Evolutionary conservation across 1,140 invertebrate genomes (phyloP).

Genomic region (Dufourea novaeangliae): DNA sequence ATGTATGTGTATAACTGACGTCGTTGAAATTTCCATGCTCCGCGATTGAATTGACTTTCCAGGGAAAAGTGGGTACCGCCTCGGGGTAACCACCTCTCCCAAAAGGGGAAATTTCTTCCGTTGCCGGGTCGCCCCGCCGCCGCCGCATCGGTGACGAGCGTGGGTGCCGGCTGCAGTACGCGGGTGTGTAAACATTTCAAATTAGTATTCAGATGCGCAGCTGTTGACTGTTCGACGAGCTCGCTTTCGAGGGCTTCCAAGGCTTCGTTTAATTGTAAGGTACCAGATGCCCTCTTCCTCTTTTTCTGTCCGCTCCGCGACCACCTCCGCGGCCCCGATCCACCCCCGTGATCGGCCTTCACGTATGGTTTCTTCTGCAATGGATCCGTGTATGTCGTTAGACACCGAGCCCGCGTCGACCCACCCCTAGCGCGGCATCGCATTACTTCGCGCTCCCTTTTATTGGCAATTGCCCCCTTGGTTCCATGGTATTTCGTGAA

Average conservation of each 20-base stretch:
- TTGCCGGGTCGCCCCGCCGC: conserved; percentile 11
- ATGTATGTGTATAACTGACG: too few relatives aligned
- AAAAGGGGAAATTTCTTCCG: conserved; percentile 21
- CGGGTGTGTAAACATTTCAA: conserved; percentile 79
- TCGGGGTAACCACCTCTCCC: neutral
- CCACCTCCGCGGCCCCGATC: conserved; percentile 25
- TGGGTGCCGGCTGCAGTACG: conserved; percentile 62
- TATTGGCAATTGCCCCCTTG: conserved; percentile 27
- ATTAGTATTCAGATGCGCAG: conserved; percentile 80
- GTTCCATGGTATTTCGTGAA: conserved; percentile 5
- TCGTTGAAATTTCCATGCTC: neutral
- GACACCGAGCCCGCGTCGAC: conserved; percentile 15
- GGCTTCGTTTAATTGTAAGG: conserved; percentile 80
- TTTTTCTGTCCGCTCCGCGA: conserved; percentile 30
- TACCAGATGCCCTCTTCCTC: conserved; percentile 75
- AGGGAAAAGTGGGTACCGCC: neutral
- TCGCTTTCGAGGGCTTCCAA: conserved; percentile 76
- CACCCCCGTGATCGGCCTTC: conserved; percentile 52
- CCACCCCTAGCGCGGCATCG: conserved; percentile 15
- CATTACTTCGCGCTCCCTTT: conserved; percentile 28
- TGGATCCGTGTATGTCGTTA: conserved; percentile 45
- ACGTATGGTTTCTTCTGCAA: conserved; percentile 75
- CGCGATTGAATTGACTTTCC: neutral
- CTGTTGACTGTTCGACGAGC: conserved; percentile 76
- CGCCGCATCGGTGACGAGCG: conserved; percentile 23